Percentiles rank a stretch among this genome's conserved stretches.
Evolutionary conservation across 2,113 vertebrate genomes (phyloP).

Genomic region (Setophaga coronata): DNA sequence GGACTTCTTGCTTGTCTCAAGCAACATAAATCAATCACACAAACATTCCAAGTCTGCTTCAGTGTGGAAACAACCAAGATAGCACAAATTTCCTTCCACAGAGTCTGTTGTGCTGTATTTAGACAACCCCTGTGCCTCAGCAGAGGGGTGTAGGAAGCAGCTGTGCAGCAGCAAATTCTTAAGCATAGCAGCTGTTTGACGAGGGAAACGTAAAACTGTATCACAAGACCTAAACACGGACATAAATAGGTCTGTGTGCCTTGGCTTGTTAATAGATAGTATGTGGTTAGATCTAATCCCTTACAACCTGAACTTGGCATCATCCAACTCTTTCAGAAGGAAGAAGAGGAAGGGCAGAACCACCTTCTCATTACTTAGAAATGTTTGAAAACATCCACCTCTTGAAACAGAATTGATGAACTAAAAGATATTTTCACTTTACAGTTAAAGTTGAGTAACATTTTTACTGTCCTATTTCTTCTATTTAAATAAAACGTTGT

Average conservation of each 20-base stretch:
- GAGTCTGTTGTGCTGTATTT: neutral
- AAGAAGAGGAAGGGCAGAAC: neutral
- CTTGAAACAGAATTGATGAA: neutral
- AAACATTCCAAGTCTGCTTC: neutral
- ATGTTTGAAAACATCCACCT: neutral
- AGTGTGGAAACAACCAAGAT: neutral
- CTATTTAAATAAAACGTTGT: neutral
- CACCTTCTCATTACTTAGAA: neutral
- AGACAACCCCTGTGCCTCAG: neutral
- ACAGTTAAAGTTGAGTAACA: neutral
- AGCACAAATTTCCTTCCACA: neutral
- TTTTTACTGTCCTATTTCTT: neutral
- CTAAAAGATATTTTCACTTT: neutral
- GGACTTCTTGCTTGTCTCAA: neutral
- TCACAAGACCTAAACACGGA: neutral
- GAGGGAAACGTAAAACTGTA: neutral
- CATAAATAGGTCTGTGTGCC: neutral
- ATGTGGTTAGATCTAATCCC: neutral
- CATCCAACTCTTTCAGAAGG: neutral
- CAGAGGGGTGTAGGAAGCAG: constrained; percentile 12
- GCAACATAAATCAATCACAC: neutral
- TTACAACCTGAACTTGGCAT: neutral
- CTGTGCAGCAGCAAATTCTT: constrained; percentile 36
- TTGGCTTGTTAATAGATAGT: neutral
- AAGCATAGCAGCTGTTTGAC: neutral